phyloP scores from a whole-genome alignment of 2,888 invertebrate genomes.

The Chaetoderma sp. region DNA sequence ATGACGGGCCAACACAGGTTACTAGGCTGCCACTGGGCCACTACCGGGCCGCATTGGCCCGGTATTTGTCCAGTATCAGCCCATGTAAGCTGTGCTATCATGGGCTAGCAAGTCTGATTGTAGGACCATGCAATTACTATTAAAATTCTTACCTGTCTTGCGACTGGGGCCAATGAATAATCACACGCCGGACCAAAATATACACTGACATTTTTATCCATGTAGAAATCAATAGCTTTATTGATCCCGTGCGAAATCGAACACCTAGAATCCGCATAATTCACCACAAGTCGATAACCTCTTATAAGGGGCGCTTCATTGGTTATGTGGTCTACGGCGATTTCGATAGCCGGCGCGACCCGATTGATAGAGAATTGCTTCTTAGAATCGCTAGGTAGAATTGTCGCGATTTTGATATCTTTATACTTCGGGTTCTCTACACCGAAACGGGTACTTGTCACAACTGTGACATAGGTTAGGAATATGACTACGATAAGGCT shows the following conservation, averaged over 20 bases:
- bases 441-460: too few species aligned
- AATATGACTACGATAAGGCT: too few species aligned
- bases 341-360: constrained; percentile 60
- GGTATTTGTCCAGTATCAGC: too few species aligned
- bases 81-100: too few species aligned
- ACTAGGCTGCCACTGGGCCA: too few species aligned
- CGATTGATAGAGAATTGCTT: constrained; percentile 50
- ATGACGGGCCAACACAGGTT: too few species aligned
- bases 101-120: too few species aligned
- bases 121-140: too few species aligned
- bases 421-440: too few species aligned
- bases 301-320: constrained; percentile 27
- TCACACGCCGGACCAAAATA: constrained; percentile 67
- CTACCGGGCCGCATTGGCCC: too few species aligned
- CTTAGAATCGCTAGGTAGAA: constrained; percentile 47
- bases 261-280: constrained; percentile 53
- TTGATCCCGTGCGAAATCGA: constrained; percentile 53
- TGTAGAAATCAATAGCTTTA: constrained; percentile 53
- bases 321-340: constrained; percentile 51
- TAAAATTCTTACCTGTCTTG: constrained; percentile 76
- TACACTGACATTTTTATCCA: constrained; percentile 47
- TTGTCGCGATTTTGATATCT: constrained; percentile 47
- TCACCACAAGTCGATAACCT: constrained; percentile 34
- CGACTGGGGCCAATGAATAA: constrained; percentile 87
- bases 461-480: too few species aligned